Evolutionary conservation across 2,113 vertebrate species (phyloP), one percentile per base, ranked within the genome.

Genomic region (Canis aureus): DNA sequence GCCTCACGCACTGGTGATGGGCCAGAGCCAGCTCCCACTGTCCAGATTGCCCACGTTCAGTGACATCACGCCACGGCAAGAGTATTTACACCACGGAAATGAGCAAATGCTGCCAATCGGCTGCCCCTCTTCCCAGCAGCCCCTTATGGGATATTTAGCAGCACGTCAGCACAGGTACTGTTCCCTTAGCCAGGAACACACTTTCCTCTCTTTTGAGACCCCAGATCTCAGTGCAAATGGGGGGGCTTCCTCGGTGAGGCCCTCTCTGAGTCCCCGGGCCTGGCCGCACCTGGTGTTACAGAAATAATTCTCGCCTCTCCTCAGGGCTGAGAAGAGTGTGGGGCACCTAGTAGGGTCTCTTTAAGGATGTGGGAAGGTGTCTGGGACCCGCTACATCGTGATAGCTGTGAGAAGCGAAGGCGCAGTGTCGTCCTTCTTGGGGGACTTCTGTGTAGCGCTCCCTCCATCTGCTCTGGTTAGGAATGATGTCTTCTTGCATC

Each of bases 381-480:
- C 0, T 2, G 64, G 81, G 32, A 27, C n/a, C 38, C 38, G 49
- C 62, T 73, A 12, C 38, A 7, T 71, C 8, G 1, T 20, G 59
- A 15, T 22, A n/a, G 64, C 27, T 60, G 32, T 19, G 53, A 78
- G 69, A 76, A 55, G 23, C n/a, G 13, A 53, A 62, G 62, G 15
- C 2, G 12, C 2, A 0, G 10, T 0, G 27, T 3, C 8, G 0
- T 32, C 27, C 27, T 51, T 74, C 25, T 25, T 1, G 0, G 27
- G 86, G 66, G 15, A 12, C 53, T 23, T 10, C 12, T 11, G 0
- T 5, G 6, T 11, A 11, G 20, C 1, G 0, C 49, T 53, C 8
- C 0, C 60, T 66, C 57, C 2, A 0, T 49, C 76, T 38, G 25
- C 78, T 81, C 57, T 55, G 11, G 6, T 82, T 27, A n/a, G 35